A percentile compares a stretch with the other conserved stretches of the same genome.
phyloP scores from a whole-genome alignment of 2,113 vertebrate species.

The Ictalurus punctatus region DNA sequence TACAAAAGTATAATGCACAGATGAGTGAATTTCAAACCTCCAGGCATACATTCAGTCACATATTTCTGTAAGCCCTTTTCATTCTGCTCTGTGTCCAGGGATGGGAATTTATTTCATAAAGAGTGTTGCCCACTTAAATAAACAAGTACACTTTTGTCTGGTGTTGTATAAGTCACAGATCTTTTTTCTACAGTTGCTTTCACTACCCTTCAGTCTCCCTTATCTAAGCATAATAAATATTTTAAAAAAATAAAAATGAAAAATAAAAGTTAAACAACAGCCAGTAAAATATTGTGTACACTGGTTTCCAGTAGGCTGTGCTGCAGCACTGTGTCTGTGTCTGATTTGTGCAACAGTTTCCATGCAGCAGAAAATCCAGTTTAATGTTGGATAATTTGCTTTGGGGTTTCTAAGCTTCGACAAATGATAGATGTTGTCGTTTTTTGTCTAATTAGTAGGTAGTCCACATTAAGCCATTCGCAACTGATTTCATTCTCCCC shows the following conservation, averaged over 20 bases:
- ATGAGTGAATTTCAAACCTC: background rate
- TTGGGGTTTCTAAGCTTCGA: slow-evolving; percentile 37
- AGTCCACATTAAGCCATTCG: slow-evolving; percentile 39
- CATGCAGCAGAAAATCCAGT: slow-evolving; percentile 27
- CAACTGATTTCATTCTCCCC: slow-evolving; percentile 43
- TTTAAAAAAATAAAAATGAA: background rate
- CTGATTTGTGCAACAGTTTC: slow-evolving; percentile 14
- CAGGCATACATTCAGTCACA: background rate
- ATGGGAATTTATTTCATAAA: background rate
- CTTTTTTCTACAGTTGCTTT: background rate
- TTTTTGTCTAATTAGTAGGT: slow-evolving; percentile 52
- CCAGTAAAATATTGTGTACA: background rate
- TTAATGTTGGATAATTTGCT: slow-evolving; percentile 32
- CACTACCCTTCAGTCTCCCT: background rate
- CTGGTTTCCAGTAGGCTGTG: slow-evolving; percentile 10
- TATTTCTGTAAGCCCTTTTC: background rate
- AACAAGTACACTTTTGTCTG: background rate
- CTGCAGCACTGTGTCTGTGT: background rate
- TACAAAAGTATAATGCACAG: background rate
- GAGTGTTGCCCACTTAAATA: background rate
- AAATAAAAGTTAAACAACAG: background rate
- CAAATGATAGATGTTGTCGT: slow-evolving; percentile 46
- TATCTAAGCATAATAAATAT: background rate
- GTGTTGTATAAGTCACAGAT: background rate
- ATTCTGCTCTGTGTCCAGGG: background rate